These are phyloP conservation scores for Periparus ater DNA, from an alignment of 2,797 vertebrate genomes.

Conservation along the genomic window DNA sequence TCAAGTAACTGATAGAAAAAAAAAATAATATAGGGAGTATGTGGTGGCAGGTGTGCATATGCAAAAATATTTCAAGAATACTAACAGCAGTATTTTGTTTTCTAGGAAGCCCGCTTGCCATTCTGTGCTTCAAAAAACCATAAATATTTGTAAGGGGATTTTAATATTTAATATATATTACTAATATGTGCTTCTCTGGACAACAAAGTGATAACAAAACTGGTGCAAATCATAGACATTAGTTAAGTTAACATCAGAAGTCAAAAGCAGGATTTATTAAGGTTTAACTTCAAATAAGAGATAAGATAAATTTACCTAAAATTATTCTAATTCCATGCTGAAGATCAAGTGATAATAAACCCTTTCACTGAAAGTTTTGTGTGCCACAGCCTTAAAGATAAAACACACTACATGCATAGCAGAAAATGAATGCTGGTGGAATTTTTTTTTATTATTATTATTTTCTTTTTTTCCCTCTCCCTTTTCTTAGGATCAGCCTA, in stretches of 20 bases:
- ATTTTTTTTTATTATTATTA: not conserved
- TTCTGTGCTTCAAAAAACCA: not conserved
- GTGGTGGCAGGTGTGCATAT: not conserved
- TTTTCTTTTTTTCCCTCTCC: not conserved
- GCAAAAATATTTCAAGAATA: not conserved
- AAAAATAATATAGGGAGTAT: not conserved
- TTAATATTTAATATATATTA: not conserved
- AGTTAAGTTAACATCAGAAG: not conserved
- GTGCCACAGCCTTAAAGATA: not conserved
- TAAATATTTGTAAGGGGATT: not conserved
- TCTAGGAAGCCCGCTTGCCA: not conserved
- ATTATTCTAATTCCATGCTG: not conserved
- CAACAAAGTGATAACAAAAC: not conserved
- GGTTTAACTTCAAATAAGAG: not conserved
- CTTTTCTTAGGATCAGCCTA: constrained; percentile 87
- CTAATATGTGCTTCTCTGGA: not conserved
- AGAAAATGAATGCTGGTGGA: not conserved
- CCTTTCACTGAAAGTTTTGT: not conserved
- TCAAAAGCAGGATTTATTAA: not conserved
- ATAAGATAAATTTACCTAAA: not conserved
- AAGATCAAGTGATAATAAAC: not conserved
- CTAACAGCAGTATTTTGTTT: not conserved
- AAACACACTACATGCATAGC: not conserved
- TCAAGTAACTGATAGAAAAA: not conserved
- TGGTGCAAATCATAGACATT: not conserved